Conservation (phyloP, 2,797 vertebrate genomes). For the Danio albolineatus region DNA sequence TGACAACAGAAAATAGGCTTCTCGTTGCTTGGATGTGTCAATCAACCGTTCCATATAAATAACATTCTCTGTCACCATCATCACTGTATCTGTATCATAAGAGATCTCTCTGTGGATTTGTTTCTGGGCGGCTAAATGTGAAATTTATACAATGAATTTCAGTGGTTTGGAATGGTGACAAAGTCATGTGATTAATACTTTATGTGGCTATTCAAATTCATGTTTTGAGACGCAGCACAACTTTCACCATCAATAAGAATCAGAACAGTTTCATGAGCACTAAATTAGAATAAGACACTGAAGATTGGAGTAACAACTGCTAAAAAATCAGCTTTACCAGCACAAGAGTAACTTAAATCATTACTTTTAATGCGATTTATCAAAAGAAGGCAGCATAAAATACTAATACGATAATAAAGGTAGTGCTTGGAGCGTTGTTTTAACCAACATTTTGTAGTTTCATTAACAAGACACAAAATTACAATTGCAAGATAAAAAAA, state of each 20-base stretch:
- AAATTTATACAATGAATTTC: background rate
- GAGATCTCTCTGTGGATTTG: background rate
- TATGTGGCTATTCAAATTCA: background rate
- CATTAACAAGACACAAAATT: background rate
- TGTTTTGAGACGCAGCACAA: background rate
- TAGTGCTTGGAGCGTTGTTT: too few relatives aligned
- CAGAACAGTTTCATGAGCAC: background rate
- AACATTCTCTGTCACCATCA: background rate
- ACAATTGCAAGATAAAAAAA: background rate
- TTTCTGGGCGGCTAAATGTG: background rate
- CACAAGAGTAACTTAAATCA: background rate
- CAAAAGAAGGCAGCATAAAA: background rate
- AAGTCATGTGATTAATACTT: background rate
- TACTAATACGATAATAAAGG: too few relatives aligned
- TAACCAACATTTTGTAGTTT: background rate
- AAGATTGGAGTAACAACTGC: background rate
- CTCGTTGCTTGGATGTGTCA: slow-evolving; percentile 40
- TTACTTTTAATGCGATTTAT: background rate
- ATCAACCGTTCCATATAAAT: slow-evolving; percentile 30
- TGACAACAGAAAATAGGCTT: slow-evolving; percentile 60
- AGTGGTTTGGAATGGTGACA: background rate
- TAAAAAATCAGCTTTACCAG: background rate
- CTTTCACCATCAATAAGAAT: background rate
- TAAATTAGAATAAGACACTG: background rate
- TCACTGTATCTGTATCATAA: slow-evolving; percentile 17